Conservation (phyloP, 1,140 invertebrate genomes). For the Acromyrmex heyeri region DNA sequence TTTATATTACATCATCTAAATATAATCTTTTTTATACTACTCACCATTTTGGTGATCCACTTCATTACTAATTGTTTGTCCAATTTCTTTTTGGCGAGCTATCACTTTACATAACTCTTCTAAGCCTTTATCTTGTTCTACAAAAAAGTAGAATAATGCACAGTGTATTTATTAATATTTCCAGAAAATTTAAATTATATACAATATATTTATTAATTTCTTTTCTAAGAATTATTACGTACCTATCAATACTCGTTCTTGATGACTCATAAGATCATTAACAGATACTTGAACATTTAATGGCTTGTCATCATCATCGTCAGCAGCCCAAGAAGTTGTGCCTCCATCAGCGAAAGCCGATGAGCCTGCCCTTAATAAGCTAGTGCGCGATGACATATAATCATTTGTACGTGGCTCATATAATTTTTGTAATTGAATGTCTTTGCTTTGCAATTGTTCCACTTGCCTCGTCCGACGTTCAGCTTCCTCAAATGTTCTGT, state of each 20-base stretch:
- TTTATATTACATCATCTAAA: conserved; percentile 27
- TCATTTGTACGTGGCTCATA: conserved; percentile 85
- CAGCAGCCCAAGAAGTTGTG: conserved; percentile 84
- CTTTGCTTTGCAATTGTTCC: conserved; percentile 88
- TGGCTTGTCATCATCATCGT: conserved; percentile 81
- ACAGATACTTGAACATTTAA: conserved; percentile 78
- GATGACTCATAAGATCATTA: conserved; percentile 79
- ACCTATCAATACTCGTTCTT: conserved; percentile 80
- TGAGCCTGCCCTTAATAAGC: conserved; percentile 75
- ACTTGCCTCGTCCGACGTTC: conserved; percentile 88
- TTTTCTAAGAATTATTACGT: conserved; percentile 43
- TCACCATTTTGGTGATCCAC: conserved; percentile 93
- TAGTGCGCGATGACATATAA: conserved; percentile 72
- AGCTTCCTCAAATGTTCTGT: conserved; percentile 88
- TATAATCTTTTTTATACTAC: conserved; percentile 45
- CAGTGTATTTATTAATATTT: conserved; percentile 73
- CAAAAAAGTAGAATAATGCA: conserved; percentile 75
- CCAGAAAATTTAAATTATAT: conserved; percentile 79
- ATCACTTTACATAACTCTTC: conserved; percentile 93
- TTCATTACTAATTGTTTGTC: conserved; percentile 91
- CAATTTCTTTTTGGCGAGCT: conserved; percentile 92
- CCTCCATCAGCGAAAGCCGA: conserved; percentile 85
- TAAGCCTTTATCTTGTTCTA: conserved; percentile 92
- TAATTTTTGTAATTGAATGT: conserved; percentile 87
- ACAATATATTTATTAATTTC: conserved; percentile 1